These are phyloP conservation scores for Sylvilagus bachmani DNA, from an alignment of 2,113 vertebrate species.

Conservation along the genomic window DNA sequence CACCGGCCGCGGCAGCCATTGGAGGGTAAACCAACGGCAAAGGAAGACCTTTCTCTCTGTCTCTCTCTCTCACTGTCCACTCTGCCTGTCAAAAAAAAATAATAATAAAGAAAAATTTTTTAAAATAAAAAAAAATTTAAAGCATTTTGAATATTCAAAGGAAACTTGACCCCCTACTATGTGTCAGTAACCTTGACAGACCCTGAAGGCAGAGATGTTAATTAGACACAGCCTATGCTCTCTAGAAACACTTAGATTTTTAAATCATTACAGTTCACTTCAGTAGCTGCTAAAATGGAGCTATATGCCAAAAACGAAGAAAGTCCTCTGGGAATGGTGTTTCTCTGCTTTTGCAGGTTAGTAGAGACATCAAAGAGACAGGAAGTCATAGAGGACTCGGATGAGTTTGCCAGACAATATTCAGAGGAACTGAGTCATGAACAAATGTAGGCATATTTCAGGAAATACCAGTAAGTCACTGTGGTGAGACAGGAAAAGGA, in stretches of 20 bases:
- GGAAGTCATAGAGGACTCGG: neutral
- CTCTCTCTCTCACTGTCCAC: too few species aligned
- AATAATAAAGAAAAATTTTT: too few species aligned
- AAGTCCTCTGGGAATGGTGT: conserved; percentile 25
- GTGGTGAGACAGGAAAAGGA: neutral
- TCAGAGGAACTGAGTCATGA: conserved; percentile 57
- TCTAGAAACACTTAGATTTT: conserved; percentile 51
- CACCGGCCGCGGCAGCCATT: too few species aligned
- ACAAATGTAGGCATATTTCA: conserved; percentile 29
- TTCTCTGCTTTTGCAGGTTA: conserved; percentile 24
- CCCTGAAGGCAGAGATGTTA: conserved; percentile 2
- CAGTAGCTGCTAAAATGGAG: conserved; percentile 23
- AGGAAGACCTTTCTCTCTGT: too few species aligned
- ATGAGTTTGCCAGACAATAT: neutral
- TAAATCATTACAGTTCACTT: neutral
- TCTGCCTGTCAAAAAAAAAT: too few species aligned
- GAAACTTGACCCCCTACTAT: neutral
- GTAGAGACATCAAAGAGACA: conserved; percentile 51
- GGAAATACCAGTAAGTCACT: conserved; percentile 47
- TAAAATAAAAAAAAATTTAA: neutral
- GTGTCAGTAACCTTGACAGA: conserved; percentile 10
- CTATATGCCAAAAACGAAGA: neutral
- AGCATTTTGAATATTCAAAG: conserved; percentile 49
- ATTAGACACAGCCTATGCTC: neutral
- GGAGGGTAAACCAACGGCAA: too few species aligned